Evolutionary conservation across 1,140 invertebrate genomes (phyloP), one percentile per base, ranked within the genome.

Genomic region (Orius insidiosus): DNA sequence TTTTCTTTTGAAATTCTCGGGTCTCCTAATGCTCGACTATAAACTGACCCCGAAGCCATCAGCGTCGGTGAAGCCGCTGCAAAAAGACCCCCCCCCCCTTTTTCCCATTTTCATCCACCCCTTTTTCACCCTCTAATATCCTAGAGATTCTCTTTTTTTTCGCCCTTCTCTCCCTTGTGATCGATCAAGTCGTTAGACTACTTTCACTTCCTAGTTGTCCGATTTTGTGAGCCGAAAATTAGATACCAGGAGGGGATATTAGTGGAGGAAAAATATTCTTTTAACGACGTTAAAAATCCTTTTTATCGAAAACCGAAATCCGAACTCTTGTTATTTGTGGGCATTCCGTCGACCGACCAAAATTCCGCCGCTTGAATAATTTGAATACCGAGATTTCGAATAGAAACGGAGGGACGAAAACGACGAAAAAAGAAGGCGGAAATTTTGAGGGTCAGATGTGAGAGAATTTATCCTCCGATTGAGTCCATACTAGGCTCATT

Each of bases 91-190:
- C 24, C 24, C 24, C 38, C 18, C 19, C 14, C 31, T 3, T 34
- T 11, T 11, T 35, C 19, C 14, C 31, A 10, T 34, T 11, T 11
- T 35, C 31, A 1, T n/a, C 19, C 13, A 10, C 11, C 34, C 15
- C 34, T 30, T 16, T 19, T 11, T 37, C 14, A 15, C 34, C 30
- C 31, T 37, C 45, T 38, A 35, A 11, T 34, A 34, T 31, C 11
- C 18, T 39, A 19, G 13, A 30, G 10, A 39, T 31, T 47, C n/a
- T 39, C 11, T 47, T 11, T 39, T 16, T 30, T 34, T 32, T 45
- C 33, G 15, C 31, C 30, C 35, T 30, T 7, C 35, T 39, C 37
- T 46, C 45, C 36, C 24, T 45, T 3, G 24, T 24, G 24, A 24
- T 24, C 24, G 24, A 24, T 24, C 24, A 7, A 24, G 24, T 24